Percentiles rank a stretch among this genome's conserved stretches.
Conservation (phyloP, 2,113 vertebrate species). For the Pomatorhinus ruficollis region DNA sequence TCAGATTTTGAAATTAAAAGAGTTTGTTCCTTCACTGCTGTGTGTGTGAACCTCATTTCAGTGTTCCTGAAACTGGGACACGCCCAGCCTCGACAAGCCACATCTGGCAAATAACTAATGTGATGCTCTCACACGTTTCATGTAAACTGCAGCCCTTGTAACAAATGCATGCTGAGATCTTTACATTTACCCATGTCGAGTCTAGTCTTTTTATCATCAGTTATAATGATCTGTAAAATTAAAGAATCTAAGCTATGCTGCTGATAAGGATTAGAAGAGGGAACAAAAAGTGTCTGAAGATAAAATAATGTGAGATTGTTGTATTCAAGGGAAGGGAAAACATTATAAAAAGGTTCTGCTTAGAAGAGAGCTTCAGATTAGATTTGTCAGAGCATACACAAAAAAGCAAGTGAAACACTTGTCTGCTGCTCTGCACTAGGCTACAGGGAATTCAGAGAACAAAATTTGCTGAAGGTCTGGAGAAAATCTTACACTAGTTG, state of each 20-base stretch:
- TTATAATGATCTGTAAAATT: not conserved
- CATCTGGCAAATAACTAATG: not conserved
- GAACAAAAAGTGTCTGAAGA: not conserved
- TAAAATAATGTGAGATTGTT: not conserved
- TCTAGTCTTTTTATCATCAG: not conserved
- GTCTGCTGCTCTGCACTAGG: not conserved
- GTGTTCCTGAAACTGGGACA: too few species aligned
- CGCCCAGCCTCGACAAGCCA: too few species aligned
- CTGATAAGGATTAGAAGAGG: not conserved
- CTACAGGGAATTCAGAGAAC: not conserved
- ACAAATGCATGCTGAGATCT: not conserved
- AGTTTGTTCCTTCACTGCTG: too few species aligned
- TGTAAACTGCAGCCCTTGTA: not conserved
- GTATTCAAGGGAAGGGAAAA: not conserved
- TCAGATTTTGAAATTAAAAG: too few species aligned
- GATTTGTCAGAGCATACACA: not conserved
- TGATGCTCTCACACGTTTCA: not conserved
- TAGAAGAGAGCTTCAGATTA: not conserved
- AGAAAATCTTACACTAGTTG: not conserved
- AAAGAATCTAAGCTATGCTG: not conserved
- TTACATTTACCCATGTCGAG: not conserved
- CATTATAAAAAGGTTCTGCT: not conserved
- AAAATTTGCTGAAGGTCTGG: not conserved
- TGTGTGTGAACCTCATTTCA: too few species aligned
- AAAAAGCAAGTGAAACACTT: not conserved